Evolutionary conservation across 2,888 invertebrate species (phyloP), one percentile per base, ranked within the genome.

Genomic region (Ophion obscuratus): DNA sequence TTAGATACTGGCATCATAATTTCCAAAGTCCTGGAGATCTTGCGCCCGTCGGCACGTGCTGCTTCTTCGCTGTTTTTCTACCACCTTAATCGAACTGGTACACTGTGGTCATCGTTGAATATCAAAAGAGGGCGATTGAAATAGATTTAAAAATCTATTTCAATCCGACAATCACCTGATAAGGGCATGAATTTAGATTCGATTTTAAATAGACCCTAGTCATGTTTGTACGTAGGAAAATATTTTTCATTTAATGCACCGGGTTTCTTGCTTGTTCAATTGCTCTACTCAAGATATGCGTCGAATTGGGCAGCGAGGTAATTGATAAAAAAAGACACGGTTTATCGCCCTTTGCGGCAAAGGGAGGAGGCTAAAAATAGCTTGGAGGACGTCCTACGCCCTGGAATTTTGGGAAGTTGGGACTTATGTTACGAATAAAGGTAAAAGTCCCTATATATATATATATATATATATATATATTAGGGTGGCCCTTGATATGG

Each of bases 321-420:
- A 6, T 5, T 40, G 40, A 40, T 40, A 40, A 6, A 40, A 40
- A 6, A 40, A 2, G 40, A 40, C 17, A 68, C 70, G 74, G 71
- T 67, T 14, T 67, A 59, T 73, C 59, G 36, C n/a, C 24, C 40
- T 31, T 27, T n/a, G 27, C 57, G 66, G 44, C n/a, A 64, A 67
- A 79, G 70, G 64, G 61, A 68, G 70, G 44, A 40, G 20, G 64
- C 59, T 27, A 77, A 83, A 80, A 86, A 83, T 83, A 57, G 73
- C 68, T 24, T 70, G 85, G 79, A 82, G 83, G 81, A 68, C 77
- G 61, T 71, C 57, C 6, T 53, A 24, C 44, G 47, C 61, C 74
- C 59, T 36, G 40, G 14, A 80, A 86, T 77, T 86, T 83, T 77
- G 77, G 83, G 83, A 81, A 68, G 68, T 61, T 57, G 31, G 31